phyloP scores from a whole-genome alignment of 2,888 invertebrate species.

The Embidobia sp. region DNA sequence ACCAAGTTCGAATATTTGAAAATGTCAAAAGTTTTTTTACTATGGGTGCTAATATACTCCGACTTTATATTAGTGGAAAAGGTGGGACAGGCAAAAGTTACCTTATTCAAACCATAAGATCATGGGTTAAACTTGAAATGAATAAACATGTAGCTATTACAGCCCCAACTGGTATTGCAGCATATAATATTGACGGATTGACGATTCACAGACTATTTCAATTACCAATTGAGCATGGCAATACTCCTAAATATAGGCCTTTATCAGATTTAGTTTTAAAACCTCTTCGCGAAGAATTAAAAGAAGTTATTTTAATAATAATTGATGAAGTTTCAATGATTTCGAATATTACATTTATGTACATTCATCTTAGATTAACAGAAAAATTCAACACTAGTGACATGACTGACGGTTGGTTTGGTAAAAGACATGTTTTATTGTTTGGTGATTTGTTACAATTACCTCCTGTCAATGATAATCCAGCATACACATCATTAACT shows the following conservation, averaged over 20 bases:
- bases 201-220: too few relatives aligned
- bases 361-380: background rate
- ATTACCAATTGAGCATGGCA: too few relatives aligned
- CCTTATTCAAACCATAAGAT: background rate
- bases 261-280: background rate
- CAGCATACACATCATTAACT: too few relatives aligned
- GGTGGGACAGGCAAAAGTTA: too few relatives aligned
- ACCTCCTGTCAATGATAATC: background rate
- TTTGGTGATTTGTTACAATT: background rate
- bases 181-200: too few relatives aligned
- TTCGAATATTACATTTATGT: too few relatives aligned
- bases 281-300: background rate
- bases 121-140: background rate
- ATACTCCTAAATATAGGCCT: background rate
- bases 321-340: background rate
- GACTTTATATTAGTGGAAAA: background rate
- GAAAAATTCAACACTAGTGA: background rate
- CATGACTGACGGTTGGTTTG: background rate
- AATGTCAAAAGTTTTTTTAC: background rate
- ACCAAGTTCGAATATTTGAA: background rate
- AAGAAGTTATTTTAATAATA: background rate
- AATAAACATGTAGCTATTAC: background rate
- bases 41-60: background rate
- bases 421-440: background rate
- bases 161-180: too few relatives aligned